phyloP scores from a whole-genome alignment of 2,113 vertebrate species.

The Heptranchias perlo region DNA sequence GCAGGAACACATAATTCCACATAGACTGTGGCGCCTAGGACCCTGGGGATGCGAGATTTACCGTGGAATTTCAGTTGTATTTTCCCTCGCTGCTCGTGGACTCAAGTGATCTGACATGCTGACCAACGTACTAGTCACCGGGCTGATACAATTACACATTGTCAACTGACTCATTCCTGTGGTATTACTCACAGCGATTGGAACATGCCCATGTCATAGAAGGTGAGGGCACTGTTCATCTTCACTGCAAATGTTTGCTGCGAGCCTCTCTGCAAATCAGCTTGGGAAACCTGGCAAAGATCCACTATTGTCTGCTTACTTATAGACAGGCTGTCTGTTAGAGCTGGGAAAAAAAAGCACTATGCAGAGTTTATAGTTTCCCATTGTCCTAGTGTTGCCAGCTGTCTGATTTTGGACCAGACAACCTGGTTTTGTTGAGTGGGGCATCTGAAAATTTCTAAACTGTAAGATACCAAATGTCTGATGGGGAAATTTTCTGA shows the following conservation, averaged over 20 bases:
- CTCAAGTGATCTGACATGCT: not conserved
- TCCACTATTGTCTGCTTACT: slow-evolving; percentile 32
- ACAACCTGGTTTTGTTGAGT: not conserved
- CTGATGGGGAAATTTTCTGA: not conserved
- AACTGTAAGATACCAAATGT: not conserved
- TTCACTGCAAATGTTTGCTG: slow-evolving; percentile 30
- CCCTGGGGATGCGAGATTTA: not conserved
- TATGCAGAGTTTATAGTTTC: not conserved
- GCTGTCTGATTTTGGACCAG: not conserved
- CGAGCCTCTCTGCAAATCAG: slow-evolving; percentile 18
- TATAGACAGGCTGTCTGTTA: not conserved
- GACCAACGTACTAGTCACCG: slow-evolving; percentile 4
- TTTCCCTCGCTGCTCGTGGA: not conserved
- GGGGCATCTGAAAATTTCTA: not conserved
- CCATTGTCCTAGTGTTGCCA: not conserved
- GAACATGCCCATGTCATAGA: not conserved
- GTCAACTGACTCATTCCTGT: not conserved
- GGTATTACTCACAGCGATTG: not conserved
- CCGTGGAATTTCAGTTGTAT: not conserved
- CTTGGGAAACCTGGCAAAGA: slow-evolving; percentile 21
- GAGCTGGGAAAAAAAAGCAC: not conserved
- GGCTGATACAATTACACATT: not conserved
- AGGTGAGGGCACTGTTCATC: slow-evolving; percentile 30
- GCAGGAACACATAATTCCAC: not conserved
- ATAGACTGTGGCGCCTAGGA: not conserved